A percentile compares a stretch with the other conserved stretches of the same genome.
These are phyloP conservation scores for Aspidiotus rigidus DNA, from an alignment of 2,888 invertebrate genomes.

Conservation along the genomic window DNA sequence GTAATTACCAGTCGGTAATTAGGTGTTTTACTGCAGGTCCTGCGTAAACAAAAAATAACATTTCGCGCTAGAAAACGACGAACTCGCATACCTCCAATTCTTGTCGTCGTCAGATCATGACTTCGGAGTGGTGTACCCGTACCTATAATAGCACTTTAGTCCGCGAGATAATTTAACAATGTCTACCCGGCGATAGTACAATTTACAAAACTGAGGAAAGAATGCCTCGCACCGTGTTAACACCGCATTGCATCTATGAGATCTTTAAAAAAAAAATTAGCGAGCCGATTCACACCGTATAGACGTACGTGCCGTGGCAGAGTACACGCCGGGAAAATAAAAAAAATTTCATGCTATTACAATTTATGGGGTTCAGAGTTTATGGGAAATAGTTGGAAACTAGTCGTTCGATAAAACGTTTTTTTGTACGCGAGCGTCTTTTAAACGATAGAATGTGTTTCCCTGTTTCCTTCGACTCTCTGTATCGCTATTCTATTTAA, in stretches of 20 bases:
- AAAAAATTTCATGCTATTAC: neutral
- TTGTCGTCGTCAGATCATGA: slow-evolving; percentile 1
- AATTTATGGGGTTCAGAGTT: slow-evolving; percentile 4
- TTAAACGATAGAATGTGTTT: neutral
- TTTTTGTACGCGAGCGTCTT: neutral
- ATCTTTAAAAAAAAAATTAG: neutral
- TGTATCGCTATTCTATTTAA: neutral
- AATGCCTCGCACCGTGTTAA: neutral
- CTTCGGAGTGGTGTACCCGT: neutral
- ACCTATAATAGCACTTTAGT: neutral
- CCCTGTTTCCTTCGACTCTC: neutral
- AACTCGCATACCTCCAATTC: too few relatives aligned
- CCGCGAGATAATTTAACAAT: too few relatives aligned
- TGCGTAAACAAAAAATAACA: too few relatives aligned
- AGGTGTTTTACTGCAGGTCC: too few relatives aligned
- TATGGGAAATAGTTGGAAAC: slow-evolving; percentile 1
- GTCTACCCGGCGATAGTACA: too few relatives aligned
- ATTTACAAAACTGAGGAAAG: too few relatives aligned
- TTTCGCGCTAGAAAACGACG: too few relatives aligned
- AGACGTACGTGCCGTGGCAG: neutral
- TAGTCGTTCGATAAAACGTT: slow-evolving; percentile 4
- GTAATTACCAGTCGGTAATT: too few relatives aligned
- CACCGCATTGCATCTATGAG: neutral
- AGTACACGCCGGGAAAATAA: neutral
- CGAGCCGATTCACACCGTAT: neutral